These are phyloP conservation scores for Metopia argyrocephala DNA, from an alignment of 2,888 invertebrate species.

Conservation along the genomic window DNA sequence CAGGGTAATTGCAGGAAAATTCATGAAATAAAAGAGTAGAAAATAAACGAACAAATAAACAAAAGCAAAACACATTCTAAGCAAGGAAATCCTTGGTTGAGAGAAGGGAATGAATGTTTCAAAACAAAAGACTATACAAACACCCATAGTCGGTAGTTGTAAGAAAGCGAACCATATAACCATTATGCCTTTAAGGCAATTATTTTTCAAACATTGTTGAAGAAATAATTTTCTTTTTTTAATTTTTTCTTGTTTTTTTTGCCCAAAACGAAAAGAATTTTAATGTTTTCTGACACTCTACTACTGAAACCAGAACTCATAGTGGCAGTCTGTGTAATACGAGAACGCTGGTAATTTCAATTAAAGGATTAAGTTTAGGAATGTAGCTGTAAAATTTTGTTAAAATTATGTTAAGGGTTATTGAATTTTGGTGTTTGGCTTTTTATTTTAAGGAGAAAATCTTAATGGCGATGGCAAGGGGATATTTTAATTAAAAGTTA, in stretches of 20 bases:
- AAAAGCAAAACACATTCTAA: background rate
- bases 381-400: constrained; percentile 2
- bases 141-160: background rate
- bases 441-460: background rate
- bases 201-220: constrained; percentile 30
- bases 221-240: constrained; percentile 17
- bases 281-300: constrained; percentile 9
- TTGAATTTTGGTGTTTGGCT: background rate
- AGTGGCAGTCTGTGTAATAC: background rate
- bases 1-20: constrained; percentile 50
- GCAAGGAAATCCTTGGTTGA: background rate
- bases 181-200: constrained; percentile 43
- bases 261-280: constrained; percentile 19
- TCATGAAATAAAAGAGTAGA: constrained; percentile 21
- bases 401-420: constrained; percentile 5
- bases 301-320: background rate
- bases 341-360: constrained; percentile 6
- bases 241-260: too few species aligned
- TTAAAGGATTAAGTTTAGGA: constrained; percentile 24
- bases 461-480: too few species aligned
- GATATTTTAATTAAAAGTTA: too few species aligned
- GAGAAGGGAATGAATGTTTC: background rate
- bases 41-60: constrained; percentile 5
- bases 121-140: background rate
- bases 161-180: constrained; percentile 1